Percentiles rank a stretch among this genome's conserved stretches.
These are phyloP conservation scores for Geotrypetes seraphini DNA, from an alignment of 2,797 vertebrate species.

Conservation along the genomic window DNA sequence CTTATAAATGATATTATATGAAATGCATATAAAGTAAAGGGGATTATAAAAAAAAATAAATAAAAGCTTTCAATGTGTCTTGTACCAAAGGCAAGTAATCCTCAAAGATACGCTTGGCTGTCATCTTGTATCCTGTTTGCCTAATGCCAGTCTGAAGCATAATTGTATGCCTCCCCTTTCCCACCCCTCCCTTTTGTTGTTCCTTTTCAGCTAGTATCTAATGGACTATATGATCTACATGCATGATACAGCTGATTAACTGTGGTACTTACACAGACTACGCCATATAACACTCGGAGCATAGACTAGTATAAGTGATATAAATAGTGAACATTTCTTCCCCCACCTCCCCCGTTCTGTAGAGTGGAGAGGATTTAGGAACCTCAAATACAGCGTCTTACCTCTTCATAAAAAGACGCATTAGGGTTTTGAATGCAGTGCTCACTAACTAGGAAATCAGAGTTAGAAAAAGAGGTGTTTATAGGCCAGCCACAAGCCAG, in stretches of 20 bases:
- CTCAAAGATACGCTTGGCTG: conserved; percentile 48
- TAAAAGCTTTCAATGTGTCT: conserved; percentile 34
- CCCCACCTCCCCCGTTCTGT: conserved; percentile 33
- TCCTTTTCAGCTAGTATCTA: conserved; percentile 40
- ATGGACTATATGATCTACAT: conserved; percentile 38
- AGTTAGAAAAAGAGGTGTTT: conserved; percentile 14
- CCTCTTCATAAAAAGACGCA: conserved; percentile 21
- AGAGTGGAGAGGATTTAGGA: conserved; percentile 40
- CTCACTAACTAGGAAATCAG: conserved; percentile 22
- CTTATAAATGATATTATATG: conserved; percentile 16
- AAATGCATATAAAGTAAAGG: conserved; percentile 23
- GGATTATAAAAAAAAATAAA: conserved; percentile 42
- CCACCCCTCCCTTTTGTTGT: conserved; percentile 33
- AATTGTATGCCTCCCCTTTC: conserved; percentile 37
- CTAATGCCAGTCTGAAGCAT: conserved; percentile 33
- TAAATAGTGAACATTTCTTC: conserved; percentile 36
- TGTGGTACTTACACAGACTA: conserved; percentile 32
- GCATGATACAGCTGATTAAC: conserved; percentile 36
- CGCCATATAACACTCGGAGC: conserved; percentile 23
- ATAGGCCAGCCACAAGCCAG: conserved; percentile 8
- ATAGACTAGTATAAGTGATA: conserved; percentile 34
- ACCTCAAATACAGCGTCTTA: conserved; percentile 29
- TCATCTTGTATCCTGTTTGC: conserved; percentile 33
- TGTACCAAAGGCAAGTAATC: conserved; percentile 28
- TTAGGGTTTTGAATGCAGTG: conserved; percentile 19